phyloP scores from a whole-genome alignment of 2,113 vertebrate genomes.

The Macquaria ambigua region DNA sequence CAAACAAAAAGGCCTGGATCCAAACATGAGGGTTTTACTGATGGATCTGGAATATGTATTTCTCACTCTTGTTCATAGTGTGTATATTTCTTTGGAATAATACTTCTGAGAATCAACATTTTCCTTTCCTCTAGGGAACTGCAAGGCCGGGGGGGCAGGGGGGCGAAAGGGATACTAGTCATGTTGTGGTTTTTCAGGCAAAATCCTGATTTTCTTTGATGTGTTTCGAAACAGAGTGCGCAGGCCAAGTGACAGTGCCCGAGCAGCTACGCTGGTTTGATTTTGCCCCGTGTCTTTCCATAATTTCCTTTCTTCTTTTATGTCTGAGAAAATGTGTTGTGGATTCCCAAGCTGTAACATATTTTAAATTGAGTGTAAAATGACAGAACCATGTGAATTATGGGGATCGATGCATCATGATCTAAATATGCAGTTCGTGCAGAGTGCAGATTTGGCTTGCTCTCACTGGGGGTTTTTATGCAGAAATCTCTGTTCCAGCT shows the following conservation, averaged over 20 bases:
- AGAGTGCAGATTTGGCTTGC: constrained; percentile 47
- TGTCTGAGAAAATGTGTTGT: constrained; percentile 66
- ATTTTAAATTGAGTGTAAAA: constrained; percentile 78
- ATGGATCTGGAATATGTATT: constrained; percentile 76
- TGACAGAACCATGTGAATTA: constrained; percentile 68
- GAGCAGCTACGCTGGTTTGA: constrained; percentile 39
- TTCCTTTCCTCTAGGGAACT: constrained; percentile 56
- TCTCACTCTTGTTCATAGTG: constrained; percentile 64
- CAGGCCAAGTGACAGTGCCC: constrained; percentile 58
- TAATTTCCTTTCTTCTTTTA: constrained; percentile 61
- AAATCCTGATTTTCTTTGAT: constrained; percentile 72
- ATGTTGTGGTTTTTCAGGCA: constrained; percentile 70
- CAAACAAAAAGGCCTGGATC: constrained; percentile 69
- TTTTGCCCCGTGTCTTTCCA: constrained; percentile 49
- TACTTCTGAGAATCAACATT: constrained; percentile 71
- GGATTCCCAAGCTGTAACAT: constrained; percentile 65
- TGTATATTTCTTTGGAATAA: constrained; percentile 63
- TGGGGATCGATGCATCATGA: constrained; percentile 60
- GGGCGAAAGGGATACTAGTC: constrained; percentile 48
- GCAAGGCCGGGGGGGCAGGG: background rate
- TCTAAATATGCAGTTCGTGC: constrained; percentile 69
- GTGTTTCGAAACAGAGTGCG: constrained; percentile 65
- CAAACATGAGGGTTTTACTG: constrained; percentile 59
- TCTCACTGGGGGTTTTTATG: constrained; percentile 21
- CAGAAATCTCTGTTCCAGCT: constrained; percentile 46